Evolutionary conservation across 2,113 vertebrate species (phyloP), one percentile per base, ranked within the genome.

Genomic region (Pristiophorus japonicus): DNA sequence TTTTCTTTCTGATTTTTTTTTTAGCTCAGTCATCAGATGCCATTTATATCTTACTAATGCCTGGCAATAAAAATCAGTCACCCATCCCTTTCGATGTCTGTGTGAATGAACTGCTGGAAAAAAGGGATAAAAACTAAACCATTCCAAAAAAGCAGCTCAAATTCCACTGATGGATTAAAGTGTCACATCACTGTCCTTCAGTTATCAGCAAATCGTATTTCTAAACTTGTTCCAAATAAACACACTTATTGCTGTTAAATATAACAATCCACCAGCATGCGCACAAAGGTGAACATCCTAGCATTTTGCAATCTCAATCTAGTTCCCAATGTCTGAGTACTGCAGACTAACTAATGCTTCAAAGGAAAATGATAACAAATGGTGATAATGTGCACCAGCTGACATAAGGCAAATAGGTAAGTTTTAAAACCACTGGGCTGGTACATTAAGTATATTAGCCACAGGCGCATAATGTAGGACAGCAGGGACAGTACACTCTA

Each of bases 1-100:
- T 92, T 92, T 62, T 42, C 88, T 92, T 88, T 88, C 38, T 63
- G 88, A 63, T 92, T 81, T 92, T 91, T 94, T 70, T 94, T 70
- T 70, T 94, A 34, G 27, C 63, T 94, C 66, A 67, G 45, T 94
- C 66, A 47, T 94, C 66, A 94, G 66, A 73, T n/a, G 18, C 42
- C 27, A 94, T 94, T 94, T 70, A 70, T 51, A 94, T 94, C 27
- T 16, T 51, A 45, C 42, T 94, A 94, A 65, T 92, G 90, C 55
- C 51, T 59, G 34, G 10, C 87, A 42, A 63, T 63, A n/a, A 94
- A 70, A 70, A 94, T 70, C 93, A 51, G 93, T 94, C 93, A 94
- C 93, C 42, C 34, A 6, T 94, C 51, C 45, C 38, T 51, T 94
- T 73, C 42, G 73, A 51, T 63, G n/a, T 94, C 66, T 94, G 42